Evolutionary conservation across 2,888 invertebrate genomes (phyloP).

Genomic region (Noctua janthina): DNA sequence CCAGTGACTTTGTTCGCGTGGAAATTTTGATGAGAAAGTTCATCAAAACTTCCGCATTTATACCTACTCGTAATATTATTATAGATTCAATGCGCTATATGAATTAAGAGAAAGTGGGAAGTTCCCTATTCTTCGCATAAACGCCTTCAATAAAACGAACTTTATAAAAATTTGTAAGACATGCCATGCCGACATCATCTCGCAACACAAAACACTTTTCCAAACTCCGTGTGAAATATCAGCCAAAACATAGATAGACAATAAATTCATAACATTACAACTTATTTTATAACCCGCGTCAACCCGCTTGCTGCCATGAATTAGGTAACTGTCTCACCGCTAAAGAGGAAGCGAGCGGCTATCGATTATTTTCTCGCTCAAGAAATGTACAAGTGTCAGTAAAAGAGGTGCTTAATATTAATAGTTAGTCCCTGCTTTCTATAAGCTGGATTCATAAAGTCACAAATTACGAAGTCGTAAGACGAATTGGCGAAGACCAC

Average conservation of each 20-base stretch:
- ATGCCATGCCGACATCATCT: neutral
- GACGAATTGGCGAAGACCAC: neutral
- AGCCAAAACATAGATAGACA: slow-evolving; percentile 14
- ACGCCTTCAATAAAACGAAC: slow-evolving; percentile 21
- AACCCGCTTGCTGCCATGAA: slow-evolving; percentile 26
- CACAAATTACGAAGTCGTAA: neutral
- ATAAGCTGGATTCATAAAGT: neutral
- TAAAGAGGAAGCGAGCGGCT: neutral
- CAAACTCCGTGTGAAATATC: neutral
- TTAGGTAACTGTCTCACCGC: slow-evolving; percentile 3
- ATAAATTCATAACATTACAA: slow-evolving; percentile 38
- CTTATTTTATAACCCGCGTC: slow-evolving; percentile 27
- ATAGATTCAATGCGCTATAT: neutral
- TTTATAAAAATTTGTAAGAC: slow-evolving; percentile 16
- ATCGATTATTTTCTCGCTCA: neutral
- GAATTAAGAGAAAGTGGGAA: neutral
- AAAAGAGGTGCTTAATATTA: neutral
- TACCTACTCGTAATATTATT: no score
- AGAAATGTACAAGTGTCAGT: neutral
- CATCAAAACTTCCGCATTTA: no score
- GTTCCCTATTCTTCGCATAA: slow-evolving; percentile 1
- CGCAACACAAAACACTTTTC: neutral
- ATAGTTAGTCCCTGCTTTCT: neutral
- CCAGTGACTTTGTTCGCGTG: no score
- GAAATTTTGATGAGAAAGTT: no score